phyloP scores from a whole-genome alignment of 2,888 invertebrate species.

The Drosophila mimetica region DNA sequence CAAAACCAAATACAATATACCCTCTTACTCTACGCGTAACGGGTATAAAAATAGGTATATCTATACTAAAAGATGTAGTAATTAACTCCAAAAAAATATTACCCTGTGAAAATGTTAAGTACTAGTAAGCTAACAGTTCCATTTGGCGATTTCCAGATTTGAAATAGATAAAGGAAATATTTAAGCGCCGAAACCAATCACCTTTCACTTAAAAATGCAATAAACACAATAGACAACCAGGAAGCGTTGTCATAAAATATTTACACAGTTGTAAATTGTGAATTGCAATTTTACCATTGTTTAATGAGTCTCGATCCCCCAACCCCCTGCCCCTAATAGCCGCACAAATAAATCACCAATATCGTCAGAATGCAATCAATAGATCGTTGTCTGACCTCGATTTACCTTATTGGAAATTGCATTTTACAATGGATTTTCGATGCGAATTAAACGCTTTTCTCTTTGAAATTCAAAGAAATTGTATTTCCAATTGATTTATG shows the following conservation, averaged over 20 bases:
- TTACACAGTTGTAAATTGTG: conserved; percentile 42
- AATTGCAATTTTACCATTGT: conserved; percentile 24
- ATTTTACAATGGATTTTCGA: conserved; percentile 21
- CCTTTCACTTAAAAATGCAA: conserved; percentile 14
- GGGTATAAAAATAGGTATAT: no score
- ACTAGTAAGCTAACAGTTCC: no score
- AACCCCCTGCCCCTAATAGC: conserved; percentile 28
- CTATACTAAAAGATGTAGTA: no score
- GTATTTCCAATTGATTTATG: conserved; percentile 36
- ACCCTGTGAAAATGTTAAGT: no score
- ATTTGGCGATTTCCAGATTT: background rate
- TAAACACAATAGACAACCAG: conserved; percentile 21
- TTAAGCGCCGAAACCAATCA: background rate
- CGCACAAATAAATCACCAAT: conserved; percentile 54
- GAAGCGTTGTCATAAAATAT: conserved; percentile 41
- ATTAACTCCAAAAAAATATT: no score
- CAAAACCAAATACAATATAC: no score
- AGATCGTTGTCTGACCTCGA: conserved; percentile 33
- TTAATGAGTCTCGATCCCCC: conserved; percentile 34
- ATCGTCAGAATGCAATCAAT: conserved; percentile 25
- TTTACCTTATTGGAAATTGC: conserved; percentile 31
- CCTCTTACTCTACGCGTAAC: no score
- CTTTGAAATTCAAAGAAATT: conserved; percentile 10
- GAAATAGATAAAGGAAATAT: background rate
- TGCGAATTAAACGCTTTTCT: background rate